These are phyloP conservation scores for Acanthacorydalis orientalis DNA, from an alignment of 2,888 invertebrate species.

Conservation along the genomic window DNA sequence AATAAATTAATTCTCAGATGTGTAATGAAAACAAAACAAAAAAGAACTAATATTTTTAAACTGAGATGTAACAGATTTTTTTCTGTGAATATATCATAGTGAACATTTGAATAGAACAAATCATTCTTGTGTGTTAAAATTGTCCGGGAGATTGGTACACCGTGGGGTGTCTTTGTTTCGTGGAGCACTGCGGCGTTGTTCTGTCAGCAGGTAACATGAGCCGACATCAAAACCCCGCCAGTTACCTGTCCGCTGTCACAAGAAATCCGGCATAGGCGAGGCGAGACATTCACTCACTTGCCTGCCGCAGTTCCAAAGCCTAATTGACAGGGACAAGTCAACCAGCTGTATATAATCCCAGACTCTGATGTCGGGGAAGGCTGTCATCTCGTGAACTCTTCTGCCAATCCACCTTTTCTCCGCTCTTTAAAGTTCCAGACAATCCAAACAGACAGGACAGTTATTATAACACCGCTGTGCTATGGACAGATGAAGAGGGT, in stretches of 20 bases:
- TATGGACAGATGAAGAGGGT: constrained; percentile 19
- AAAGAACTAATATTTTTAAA: too few relatives aligned
- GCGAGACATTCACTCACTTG: too few relatives aligned
- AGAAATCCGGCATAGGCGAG: too few relatives aligned
- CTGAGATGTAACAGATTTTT: too few relatives aligned
- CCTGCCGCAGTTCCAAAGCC: constrained; percentile 6
- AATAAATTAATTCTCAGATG: too few relatives aligned
- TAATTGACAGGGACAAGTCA: constrained; percentile 30
- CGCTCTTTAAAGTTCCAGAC: neutral
- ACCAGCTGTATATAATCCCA: constrained; percentile 26
- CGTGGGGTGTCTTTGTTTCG: too few relatives aligned
- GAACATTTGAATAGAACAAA: too few relatives aligned
- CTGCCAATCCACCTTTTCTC: neutral
- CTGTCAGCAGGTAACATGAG: neutral
- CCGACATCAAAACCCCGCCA: neutral
- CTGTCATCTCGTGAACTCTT: constrained; percentile 20
- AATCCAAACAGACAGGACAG: constrained; percentile 2
- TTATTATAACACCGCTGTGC: neutral
- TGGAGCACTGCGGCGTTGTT: neutral
- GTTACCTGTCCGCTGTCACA: neutral
- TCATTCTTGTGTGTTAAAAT: too few relatives aligned
- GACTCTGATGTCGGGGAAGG: constrained; percentile 12
- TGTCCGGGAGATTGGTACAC: too few relatives aligned
- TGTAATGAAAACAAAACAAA: too few relatives aligned
- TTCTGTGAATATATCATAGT: too few relatives aligned